A percentile compares a stretch with the other conserved stretches of the same genome.
Evolutionary conservation across 2,113 vertebrate genomes (phyloP).

Genomic region (Campylomormyrus numenius): DNA sequence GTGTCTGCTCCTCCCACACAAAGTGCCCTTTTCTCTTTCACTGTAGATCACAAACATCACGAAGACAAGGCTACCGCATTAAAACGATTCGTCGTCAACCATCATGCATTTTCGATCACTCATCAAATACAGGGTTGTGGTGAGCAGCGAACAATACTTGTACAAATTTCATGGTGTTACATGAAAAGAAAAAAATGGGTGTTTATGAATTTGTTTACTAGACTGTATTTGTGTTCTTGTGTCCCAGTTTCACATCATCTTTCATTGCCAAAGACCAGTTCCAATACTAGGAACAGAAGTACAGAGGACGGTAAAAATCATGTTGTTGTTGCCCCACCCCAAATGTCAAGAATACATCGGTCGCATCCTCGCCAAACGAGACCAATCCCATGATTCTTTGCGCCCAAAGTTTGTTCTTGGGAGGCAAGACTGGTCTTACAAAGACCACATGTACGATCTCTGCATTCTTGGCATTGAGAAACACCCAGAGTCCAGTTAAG

Average conservation of each 20-base stretch:
- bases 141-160: background rate
- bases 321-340: background rate
- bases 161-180: background rate
- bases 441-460: background rate
- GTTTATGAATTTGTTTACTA: background rate
- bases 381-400: background rate
- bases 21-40: background rate
- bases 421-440: background rate
- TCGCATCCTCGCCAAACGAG: background rate
- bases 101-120: background rate
- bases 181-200: background rate
- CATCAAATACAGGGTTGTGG: background rate
- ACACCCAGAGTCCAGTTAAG: background rate
- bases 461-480: background rate
- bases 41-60: background rate
- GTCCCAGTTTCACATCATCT: background rate
- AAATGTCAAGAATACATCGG: background rate
- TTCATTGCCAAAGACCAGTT: background rate
- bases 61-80: background rate
- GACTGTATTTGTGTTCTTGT: background rate
- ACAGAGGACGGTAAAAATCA: background rate
- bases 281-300: background rate
- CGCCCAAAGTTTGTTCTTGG: background rate
- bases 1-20: background rate
- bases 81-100: background rate